phyloP scores from a whole-genome alignment of 2,888 invertebrate genomes.

The Drosophila villosipedis region DNA sequence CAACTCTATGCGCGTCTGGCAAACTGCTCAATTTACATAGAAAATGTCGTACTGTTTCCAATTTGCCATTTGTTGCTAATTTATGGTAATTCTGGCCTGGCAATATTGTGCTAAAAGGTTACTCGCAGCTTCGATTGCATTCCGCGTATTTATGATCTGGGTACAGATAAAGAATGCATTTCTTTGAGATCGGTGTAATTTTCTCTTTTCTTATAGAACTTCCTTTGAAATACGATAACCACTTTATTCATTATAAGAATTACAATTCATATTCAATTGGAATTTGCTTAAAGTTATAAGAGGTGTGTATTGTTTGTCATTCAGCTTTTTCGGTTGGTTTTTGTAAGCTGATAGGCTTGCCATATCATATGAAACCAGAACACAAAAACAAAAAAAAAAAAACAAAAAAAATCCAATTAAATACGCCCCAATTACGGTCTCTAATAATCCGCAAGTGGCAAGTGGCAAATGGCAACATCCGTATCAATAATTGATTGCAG shows the following conservation, averaged over 20 bases:
- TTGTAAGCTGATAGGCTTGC: conserved; percentile 42
- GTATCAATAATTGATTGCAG: conserved; percentile 53
- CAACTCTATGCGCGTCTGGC: conserved; percentile 61
- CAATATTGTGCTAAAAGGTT: conserved; percentile 21
- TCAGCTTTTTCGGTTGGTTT: conserved; percentile 4
- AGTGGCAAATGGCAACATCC: conserved; percentile 8
- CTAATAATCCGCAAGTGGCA: conserved; percentile 10
- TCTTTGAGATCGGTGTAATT: neutral
- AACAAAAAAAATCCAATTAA: conserved; percentile 22
- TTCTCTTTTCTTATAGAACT: neutral
- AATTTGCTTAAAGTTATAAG: neutral
- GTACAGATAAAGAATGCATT: neutral
- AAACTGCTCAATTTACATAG: conserved; percentile 72
- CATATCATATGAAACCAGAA: neutral
- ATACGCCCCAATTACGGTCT: conserved; percentile 60
- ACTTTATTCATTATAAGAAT: neutral
- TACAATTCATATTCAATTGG: neutral
- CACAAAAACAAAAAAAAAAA: neutral
- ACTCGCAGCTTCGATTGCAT: neutral
- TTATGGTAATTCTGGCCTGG: conserved; percentile 65
- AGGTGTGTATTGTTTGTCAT: neutral
- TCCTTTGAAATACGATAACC: neutral
- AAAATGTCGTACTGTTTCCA: conserved; percentile 53
- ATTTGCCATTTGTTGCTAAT: conserved; percentile 57
- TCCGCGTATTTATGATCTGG: neutral